These are phyloP conservation scores for Lophius piscatorius DNA, from an alignment of 2,113 vertebrate genomes.

Conservation along the genomic window DNA sequence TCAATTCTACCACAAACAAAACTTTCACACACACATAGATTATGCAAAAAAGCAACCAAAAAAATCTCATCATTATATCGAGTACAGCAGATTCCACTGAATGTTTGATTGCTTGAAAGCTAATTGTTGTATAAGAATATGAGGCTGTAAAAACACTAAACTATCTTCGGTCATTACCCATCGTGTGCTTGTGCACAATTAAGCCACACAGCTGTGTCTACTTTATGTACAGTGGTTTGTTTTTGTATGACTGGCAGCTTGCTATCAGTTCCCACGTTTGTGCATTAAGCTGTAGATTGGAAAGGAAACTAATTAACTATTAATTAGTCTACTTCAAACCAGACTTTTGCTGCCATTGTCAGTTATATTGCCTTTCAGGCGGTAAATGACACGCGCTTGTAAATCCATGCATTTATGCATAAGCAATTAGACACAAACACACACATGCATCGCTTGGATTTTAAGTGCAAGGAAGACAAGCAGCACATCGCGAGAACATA, in stretches of 20 bases:
- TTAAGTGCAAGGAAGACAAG: constrained; percentile 29
- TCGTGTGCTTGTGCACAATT: constrained; percentile 63
- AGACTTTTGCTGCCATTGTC: constrained; percentile 70
- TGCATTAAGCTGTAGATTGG: constrained; percentile 62
- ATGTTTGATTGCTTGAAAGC: constrained; percentile 16
- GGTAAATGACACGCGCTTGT: constrained; percentile 43
- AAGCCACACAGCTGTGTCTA: constrained; percentile 64
- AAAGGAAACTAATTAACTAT: constrained; percentile 79
- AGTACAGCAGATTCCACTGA: background rate
- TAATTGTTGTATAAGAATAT: constrained; percentile 40
- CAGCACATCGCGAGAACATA: constrained; percentile 18
- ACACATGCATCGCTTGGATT: constrained; percentile 33
- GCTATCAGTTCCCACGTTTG: constrained; percentile 67
- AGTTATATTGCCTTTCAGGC: constrained; percentile 65
- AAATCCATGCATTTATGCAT: constrained; percentile 61
- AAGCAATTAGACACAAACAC: constrained; percentile 46
- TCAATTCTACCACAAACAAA: background rate
- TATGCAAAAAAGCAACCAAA: background rate
- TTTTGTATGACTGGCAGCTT: constrained; percentile 69
- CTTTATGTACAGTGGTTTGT: constrained; percentile 60
- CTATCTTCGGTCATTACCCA: constrained; percentile 64
- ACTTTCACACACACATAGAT: constrained; percentile 23
- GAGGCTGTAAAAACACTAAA: constrained; percentile 24
- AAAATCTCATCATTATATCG: constrained; percentile 5
- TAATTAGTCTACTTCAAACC: constrained; percentile 79